Percentiles rank a stretch among this genome's conserved stretches.
Evolutionary conservation across 1,140 invertebrate species (phyloP).

Genomic region (Drosophila miranda): DNA sequence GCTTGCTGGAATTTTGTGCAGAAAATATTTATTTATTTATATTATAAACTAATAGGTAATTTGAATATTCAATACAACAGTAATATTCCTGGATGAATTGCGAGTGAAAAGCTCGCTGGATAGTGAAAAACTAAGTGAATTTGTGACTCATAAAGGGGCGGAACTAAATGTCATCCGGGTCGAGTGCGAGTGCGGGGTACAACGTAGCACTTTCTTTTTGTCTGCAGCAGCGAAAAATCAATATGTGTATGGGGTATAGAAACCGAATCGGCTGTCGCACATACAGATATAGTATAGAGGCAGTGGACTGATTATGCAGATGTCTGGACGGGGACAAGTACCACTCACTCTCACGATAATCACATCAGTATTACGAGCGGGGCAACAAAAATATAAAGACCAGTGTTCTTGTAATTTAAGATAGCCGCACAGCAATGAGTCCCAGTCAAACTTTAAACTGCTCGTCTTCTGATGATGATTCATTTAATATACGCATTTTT

Average conservation of each 20-base stretch:
- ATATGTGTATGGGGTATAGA: conserved; percentile 41
- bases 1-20: conserved; percentile 18
- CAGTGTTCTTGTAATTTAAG: too few species aligned
- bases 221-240: conserved; percentile 36
- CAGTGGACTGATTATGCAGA: conserved; percentile 18
- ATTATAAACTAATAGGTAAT: conserved; percentile 31
- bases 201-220: conserved; percentile 51
- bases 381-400: too few species aligned
- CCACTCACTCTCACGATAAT: conserved; percentile 14
- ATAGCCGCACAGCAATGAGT: too few species aligned
- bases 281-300: conserved; percentile 28
- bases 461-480: conserved; percentile 13
- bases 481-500: conserved; percentile 1
- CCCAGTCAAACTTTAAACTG: too few species aligned
- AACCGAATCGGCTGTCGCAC: conserved; percentile 19
- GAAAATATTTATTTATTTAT: conserved; percentile 31
- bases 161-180: conserved; percentile 8
- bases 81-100: neutral
- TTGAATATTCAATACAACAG: neutral
- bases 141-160: neutral
- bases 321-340: conserved; percentile 9
- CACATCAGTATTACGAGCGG: conserved; percentile 1
- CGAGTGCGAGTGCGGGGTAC: conserved; percentile 14
- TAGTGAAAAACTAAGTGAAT: too few species aligned
- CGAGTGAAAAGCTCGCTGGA: neutral